phyloP scores from a whole-genome alignment of 2,113 vertebrate genomes.

The Austrofundulus limnaeus region DNA sequence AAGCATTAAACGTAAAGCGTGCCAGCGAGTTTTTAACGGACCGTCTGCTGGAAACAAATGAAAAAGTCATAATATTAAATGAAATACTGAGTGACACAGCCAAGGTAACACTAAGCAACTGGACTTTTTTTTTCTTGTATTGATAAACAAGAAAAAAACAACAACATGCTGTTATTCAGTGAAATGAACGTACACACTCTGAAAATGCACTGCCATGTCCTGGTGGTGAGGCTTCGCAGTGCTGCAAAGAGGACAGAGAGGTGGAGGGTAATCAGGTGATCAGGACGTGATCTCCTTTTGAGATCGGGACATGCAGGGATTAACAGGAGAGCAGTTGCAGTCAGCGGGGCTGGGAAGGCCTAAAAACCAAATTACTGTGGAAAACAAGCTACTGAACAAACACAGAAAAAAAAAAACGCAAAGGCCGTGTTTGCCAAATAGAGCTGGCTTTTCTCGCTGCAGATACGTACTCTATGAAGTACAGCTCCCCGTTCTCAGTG shows the following conservation, averaged over 20 bases:
- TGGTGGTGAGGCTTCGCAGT: constrained; percentile 60
- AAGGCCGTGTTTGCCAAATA: neutral
- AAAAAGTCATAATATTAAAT: too few species aligned
- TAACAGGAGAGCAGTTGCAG: constrained; percentile 67
- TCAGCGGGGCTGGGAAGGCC: constrained; percentile 58
- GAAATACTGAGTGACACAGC: constrained; percentile 16
- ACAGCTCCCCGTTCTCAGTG: constrained; percentile 98
- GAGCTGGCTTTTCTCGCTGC: constrained; percentile 2
- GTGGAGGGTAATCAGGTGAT: constrained; percentile 73
- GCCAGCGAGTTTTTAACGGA: constrained; percentile 63
- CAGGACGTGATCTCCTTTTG: constrained; percentile 74
- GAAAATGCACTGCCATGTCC: constrained; percentile 66
- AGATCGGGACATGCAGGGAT: constrained; percentile 73
- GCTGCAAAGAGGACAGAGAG: constrained; percentile 69
- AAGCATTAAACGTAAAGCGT: constrained; percentile 36
- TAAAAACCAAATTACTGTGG: constrained; percentile 62
- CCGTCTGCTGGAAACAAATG: constrained; percentile 41
- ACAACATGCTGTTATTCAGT: constrained; percentile 44
- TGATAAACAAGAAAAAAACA: constrained; percentile 51
- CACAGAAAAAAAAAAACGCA: constrained; percentile 44
- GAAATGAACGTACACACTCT: constrained; percentile 69
- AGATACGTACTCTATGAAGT: constrained; percentile 96
- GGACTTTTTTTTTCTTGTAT: constrained; percentile 46
- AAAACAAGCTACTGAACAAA: constrained; percentile 61
- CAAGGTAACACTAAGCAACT: constrained; percentile 30